Base-by-base conservation (phyloP, 2,888 invertebrate genomes). In the Hermodice carunculata region DNA sequence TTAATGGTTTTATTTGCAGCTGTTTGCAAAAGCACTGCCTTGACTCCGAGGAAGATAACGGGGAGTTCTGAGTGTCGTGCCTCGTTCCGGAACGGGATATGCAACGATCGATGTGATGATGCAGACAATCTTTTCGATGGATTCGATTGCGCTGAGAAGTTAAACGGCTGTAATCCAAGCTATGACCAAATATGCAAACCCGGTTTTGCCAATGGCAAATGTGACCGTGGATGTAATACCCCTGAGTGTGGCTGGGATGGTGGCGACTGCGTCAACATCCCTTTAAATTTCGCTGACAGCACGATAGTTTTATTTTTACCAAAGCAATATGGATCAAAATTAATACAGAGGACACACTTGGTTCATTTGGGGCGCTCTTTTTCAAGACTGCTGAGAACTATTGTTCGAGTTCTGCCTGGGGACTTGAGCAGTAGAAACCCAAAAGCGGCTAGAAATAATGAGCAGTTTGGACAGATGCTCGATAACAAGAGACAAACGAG, bases 181-280 rank as follows among this genome's bases (percentile, higher is more conserved):
- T 24, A 32, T 3, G 69, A 64, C 44, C 57, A 40, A 19, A 43
- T 28, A 22, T 69, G 69, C 44, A 40, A 43, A 17, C 29, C n/a
- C 17, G 19, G 28, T 11, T 69, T 64, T 32, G 48, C 66, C 34
- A 58, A 69, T 49, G 66, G 66, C 11, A 51, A 64, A 46, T 69
- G 69, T 40, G 69, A 69, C 65, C 22, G 28, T 4, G 59, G 56
- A n/a, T 69, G 69, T 54, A 53, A 69, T 58, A 42, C n/a, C 14
- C 42, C 22, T 1, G 51, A 1, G n/a, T 69, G 69, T 31, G 53
- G 48, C 53, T 66, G 69, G 69, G 69, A 69, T 44, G 69, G 69
- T 17, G 69, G 69, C 4, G 69, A 69, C 53, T 69, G 69, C 49
- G 53, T 64, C 53, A 28, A 31, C 2, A 42, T 44, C 17, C 54